Base-by-base conservation (phyloP, 2,888 invertebrate genomes). In the Galeruca laticollis region DNA sequence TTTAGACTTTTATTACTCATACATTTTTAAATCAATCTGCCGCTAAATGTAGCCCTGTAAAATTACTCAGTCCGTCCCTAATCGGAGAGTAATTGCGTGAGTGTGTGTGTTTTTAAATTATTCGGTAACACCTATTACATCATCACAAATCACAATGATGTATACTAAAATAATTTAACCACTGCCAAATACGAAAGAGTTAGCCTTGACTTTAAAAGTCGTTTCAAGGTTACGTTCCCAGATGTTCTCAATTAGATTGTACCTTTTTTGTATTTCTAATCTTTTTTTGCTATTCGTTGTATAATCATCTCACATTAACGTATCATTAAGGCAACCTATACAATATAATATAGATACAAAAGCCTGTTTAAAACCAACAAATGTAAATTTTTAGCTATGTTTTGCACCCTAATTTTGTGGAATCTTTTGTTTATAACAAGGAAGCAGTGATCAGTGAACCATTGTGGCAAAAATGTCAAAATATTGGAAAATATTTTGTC, bases 161-260 rank as follows among this genome's bases (percentile, higher is more conserved):
- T 47, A 47, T 18, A 47, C 18, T 47, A 47, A 47, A 18, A 47
- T 47, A 15, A 47, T 47, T 47, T 9, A 47, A 47, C 18, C 47
- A 18, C 47, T 47, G 47, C 47, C 47, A 47, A 47, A 47, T 47
- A 47, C 18, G 47, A 18, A 47, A 47, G 18, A 47, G 31, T 54
- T 54, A 31, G 13, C 54, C 31, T 54, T 54, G 54, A 54, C 54
- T 26, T 54, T 54, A 31, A 54, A 31, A 26, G 54, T 8, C 21
- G 54, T 31, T 54, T 31, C 54, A 31, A 54, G 54, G 54, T 21
- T 54, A 31, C 9, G 10, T 31, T 18, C 54, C 11, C 52, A 26
- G 31, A 31, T 54, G 26, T 31, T 31, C 13, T 15, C 21, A 54
- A 54, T 31, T 31, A 31, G 31, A 54, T 26, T 54, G 5, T 26